Conservation (phyloP, 2,797 vertebrate species). For the Erithacus rubecula region DNA sequence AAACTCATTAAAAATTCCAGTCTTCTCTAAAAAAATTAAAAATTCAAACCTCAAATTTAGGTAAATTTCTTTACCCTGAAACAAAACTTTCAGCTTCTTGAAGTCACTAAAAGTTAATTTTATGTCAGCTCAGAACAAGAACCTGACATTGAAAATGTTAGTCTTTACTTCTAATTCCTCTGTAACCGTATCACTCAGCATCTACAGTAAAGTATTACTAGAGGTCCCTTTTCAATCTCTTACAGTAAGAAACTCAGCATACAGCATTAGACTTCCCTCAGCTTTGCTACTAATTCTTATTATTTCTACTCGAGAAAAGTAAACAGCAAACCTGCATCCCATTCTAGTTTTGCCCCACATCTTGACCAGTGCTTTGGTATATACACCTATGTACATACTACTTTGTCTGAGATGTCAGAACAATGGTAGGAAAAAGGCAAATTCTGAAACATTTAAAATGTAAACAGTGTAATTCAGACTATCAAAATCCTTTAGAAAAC, state of each 20-base stretch:
- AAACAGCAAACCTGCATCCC: background rate
- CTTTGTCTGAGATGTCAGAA: background rate
- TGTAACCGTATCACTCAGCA: background rate
- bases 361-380: slow-evolving; percentile 14
- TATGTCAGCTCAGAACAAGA: background rate
- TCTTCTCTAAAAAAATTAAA: background rate
- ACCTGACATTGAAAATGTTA: background rate
- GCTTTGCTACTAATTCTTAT: slow-evolving; percentile 16
- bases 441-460: slow-evolving; percentile 13
- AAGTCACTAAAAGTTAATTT: background rate
- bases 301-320: background rate
- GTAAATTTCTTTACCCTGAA: background rate
- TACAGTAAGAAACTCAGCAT: background rate
- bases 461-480: slow-evolving; percentile 19
- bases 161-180: background rate
- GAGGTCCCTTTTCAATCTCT: background rate
- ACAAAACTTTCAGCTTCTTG: background rate
- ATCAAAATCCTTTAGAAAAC: background rate
- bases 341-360: background rate
- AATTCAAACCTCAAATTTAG: background rate
- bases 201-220: background rate
- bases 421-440: background rate
- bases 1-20: background rate
- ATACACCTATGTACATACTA: slow-evolving; percentile 35
- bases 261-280: background rate